Evolutionary conservation across 2,797 vertebrate genomes (phyloP), one percentile per base, ranked within the genome.

Genomic region (Hyperoplus lanceolatus): DNA sequence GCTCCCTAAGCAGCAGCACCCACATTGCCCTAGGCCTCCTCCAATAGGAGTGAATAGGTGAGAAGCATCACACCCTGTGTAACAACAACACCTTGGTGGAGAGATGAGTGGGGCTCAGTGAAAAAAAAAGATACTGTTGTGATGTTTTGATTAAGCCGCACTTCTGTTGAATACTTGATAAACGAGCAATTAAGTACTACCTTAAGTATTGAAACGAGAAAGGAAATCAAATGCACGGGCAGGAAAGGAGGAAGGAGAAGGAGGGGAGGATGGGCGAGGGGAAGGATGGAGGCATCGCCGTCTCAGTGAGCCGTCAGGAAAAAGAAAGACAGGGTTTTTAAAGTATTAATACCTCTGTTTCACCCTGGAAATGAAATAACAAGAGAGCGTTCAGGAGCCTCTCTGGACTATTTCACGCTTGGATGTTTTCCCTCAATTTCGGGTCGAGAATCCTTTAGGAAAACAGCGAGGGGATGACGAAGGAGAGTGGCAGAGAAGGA

Each of bases 381-480:
- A 92, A 93, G 84, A 82, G 80, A 89, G 83, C 71, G 51, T 91
- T 90, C 90, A 87, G 85, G 87, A 85, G 67, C 75, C 88, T 92
- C 90, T 87, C 86, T 86, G 92, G 91, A 90, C 93, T 90, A 93
- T 94, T 93, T 93, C 91, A 93, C 86, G 90, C 90, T 93, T 92
- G 89, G 91, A 89, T 93, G 92, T 93, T 90, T 92, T 87, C 87
- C 83, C 84, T 92, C 92, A 92, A 90, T 93, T 93, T 91, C 80
- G 53, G 66, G 29, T 29, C 51, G 73, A 68, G 88, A 93, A 91
- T 91, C 86, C 83, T 91, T 87, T 65, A 83, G 90, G 86, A 92
- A 86, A 91, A 92, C 82, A 73, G 85, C 50, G 70, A 89, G 70
- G 29, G 65, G 75, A 84, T 74, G 82, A 61, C 15, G 72, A 84